Conservation (phyloP, 2,797 vertebrate genomes). For the Sebastes baramenuke region DNA sequence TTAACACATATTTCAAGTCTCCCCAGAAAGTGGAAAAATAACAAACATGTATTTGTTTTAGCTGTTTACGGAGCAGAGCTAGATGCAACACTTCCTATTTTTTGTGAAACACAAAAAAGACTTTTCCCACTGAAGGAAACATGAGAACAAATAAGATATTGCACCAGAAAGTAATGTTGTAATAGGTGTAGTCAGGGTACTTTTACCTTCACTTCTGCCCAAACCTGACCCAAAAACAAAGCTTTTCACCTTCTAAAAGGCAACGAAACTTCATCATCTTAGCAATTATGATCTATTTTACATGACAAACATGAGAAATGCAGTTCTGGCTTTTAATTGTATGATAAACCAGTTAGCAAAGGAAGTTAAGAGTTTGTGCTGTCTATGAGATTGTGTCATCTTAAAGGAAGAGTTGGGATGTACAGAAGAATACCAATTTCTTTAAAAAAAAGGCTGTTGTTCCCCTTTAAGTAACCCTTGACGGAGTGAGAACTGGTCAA, state of each 20-base stretch:
- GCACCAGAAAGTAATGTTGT: not conserved
- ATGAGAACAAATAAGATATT: not conserved
- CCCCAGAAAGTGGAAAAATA: conserved; percentile 23
- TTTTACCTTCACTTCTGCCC: not conserved
- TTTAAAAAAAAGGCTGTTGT: not conserved
- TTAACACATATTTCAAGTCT: conserved; percentile 28
- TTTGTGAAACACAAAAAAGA: not conserved
- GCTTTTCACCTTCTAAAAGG: not conserved
- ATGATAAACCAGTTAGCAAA: not conserved
- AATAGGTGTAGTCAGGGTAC: not conserved
- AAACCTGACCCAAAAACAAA: not conserved
- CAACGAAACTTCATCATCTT: not conserved
- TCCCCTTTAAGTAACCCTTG: not conserved
- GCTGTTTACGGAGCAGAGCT: conserved; percentile 8
- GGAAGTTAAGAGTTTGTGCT: not conserved
- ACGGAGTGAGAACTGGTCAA: not conserved
- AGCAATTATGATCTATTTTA: not conserved
- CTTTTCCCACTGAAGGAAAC: not conserved
- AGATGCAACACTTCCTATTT: not conserved
- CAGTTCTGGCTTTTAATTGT: not conserved
- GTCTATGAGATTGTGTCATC: not conserved
- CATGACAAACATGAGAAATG: not conserved
- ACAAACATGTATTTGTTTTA: conserved; percentile 39
- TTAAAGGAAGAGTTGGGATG: not conserved
- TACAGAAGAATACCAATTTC: no score